Evolutionary conservation across 2,113 vertebrate species (phyloP), one percentile per base, ranked within the genome.

Genomic region (Elephantulus edwardii): DNA sequence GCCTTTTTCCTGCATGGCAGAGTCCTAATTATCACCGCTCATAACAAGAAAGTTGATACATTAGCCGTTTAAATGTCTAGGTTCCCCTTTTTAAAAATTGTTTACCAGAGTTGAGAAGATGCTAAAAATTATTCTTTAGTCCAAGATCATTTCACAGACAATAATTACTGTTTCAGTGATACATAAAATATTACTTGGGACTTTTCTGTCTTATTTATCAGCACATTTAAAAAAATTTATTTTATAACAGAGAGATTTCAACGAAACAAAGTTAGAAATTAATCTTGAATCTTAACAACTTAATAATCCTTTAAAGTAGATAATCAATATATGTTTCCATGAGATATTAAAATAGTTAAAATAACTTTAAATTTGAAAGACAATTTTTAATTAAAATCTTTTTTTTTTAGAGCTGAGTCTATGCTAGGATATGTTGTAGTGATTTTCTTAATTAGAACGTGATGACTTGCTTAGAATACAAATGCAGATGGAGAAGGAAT

Each of bases 321-420:
- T 68, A 30, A 10, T 35, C 54, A 83, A 81, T 48, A 44, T 30
- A 48, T 90, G 17, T 74, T 64, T 78, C 35, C 14, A 82, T 9
- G 35, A 52, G 56, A 81, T 82, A 19, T 87, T 75, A 83, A 94
- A 91, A 89, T 83, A 87, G 84, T 83, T 62, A 71, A 56, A 86
- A 82, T 4, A 77, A 2, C n/a, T 81, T 26, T 5, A 82, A 78
- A 83, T 20, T 56, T 48, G 81, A 89, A 93, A 89, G 38, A 89
- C 82, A 80, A 50, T 77, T 78, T 74, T 19, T 35, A 56, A 60
- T 81, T 62, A 48, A 86, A 83, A 68, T 11, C 3, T 42, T 88
- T 86, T 66, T 68, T 42, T 88, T 86, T 66, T 68, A 70, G 78
- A 66, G 1, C 60, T 24, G 75, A 19, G 1, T n/a, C 17, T 79